Base-by-base conservation (phyloP, 2,113 vertebrate genomes). In the Pelecanus crispus region DNA sequence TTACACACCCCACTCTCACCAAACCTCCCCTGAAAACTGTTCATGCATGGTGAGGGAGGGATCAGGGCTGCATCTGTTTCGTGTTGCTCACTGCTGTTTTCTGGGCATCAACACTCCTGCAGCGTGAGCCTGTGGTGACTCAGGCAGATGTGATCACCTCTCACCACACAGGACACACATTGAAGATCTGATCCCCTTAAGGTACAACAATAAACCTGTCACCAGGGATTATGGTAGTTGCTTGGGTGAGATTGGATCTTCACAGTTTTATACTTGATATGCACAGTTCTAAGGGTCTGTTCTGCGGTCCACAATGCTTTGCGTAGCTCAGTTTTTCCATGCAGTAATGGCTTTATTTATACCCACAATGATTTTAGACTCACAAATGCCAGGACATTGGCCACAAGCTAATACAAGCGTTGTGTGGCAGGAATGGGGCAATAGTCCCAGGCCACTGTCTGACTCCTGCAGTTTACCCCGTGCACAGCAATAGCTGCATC, bases 91-190 rank as follows among this genome's bases (percentile, higher is more conserved):
- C 25, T 52, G 50, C 29, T 55, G 29, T 34, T 52, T 86, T 47
- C 38, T 72, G 50, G 31, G 8, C 44, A n/a, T 52, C 63, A 58
- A 18, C 24, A 4, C 17, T 44, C 11, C 38, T n/a, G 25, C 14
- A 53, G 65, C 1, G 0, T 8, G 44, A 61, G 22, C 31, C 77
- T 66, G 38, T 8, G 15, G 32, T 1, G 1, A 25, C 22, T 32
- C 2, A 1, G 24, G 34, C 81, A 52, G 49, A 52, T 40, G 34
- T 0, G 0, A 32, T 56, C 28, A 16, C 32, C 12, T 56, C 36
- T 58, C 68, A 40, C 38, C 50, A 40, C 34, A 17, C 49, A 47
- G 34, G 25, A 44, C 17, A n/a, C 36, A 6, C 26, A 1, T 2
- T 59, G 73, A 58, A 58, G 62, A 28, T 58, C 6, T 24, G 28